These are phyloP conservation scores for Drosophila rhopaloa DNA, from an alignment of 1,140 invertebrate genomes.

Conservation along the genomic window DNA sequence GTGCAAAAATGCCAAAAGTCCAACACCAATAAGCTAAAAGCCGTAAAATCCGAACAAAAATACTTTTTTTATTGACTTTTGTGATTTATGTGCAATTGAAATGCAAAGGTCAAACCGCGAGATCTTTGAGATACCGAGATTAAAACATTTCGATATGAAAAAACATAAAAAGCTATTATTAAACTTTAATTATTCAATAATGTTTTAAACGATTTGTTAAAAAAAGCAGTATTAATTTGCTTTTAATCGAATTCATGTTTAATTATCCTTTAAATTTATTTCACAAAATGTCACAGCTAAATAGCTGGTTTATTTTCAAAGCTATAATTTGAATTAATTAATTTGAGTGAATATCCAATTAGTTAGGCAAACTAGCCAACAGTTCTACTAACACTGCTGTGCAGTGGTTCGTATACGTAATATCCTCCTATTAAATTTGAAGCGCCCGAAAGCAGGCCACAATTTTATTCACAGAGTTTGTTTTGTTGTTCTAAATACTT, in stretches of 20 bases:
- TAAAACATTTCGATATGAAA: not conserved
- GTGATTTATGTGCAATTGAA: slow-evolving; percentile 47
- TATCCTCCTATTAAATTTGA: not conserved
- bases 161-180: not conserved
- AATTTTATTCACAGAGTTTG: not conserved
- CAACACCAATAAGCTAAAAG: slow-evolving; percentile 23
- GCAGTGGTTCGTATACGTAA: slow-evolving; percentile 14
- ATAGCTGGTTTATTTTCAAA: not conserved
- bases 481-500: slow-evolving; percentile 1
- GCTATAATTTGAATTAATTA: not conserved
- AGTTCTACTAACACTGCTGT: not conserved
- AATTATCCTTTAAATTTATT: not conserved
- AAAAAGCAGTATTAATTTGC: too few relatives aligned
- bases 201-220: too few relatives aligned
- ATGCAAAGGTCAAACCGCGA: slow-evolving; percentile 48
- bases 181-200: not conserved
- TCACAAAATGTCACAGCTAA: not conserved
- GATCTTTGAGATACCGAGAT: slow-evolving; percentile 13
- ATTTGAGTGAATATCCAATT: not conserved
- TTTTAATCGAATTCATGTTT: too few relatives aligned
- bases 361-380: slow-evolving; percentile 1
- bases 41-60: slow-evolving; percentile 26
- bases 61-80: slow-evolving; percentile 19
- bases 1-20: slow-evolving; percentile 34
- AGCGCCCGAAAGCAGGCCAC: slow-evolving; percentile 29